Percentiles rank a stretch among this genome's conserved stretches.
These are phyloP conservation scores for Phyllopteryx taeniolatus DNA, from an alignment of 2,113 vertebrate species.

Conservation along the genomic window DNA sequence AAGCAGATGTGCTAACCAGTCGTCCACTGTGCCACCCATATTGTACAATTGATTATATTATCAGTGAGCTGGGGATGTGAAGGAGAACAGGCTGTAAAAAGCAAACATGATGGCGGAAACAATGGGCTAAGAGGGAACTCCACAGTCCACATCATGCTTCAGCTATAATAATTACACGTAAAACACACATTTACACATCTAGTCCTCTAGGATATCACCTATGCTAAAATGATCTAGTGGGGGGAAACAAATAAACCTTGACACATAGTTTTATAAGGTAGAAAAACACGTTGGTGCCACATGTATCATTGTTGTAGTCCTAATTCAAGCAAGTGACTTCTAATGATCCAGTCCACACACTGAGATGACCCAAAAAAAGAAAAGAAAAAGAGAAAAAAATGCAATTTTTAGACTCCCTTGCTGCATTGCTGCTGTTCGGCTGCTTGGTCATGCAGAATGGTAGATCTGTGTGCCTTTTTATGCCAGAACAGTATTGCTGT, in stretches of 20 bases:
- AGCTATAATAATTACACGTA: constrained; percentile 33
- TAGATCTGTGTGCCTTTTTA: too few relatives aligned
- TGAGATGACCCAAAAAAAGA: too few relatives aligned
- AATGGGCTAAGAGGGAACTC: constrained; percentile 35
- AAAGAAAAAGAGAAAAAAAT: too few relatives aligned
- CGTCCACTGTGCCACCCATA: background rate
- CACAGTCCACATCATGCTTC: constrained; percentile 36
- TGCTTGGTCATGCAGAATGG: too few relatives aligned
- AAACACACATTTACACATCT: constrained; percentile 9
- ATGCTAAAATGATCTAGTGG: constrained; percentile 22
- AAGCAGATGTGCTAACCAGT: too few relatives aligned
- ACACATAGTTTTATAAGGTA: background rate
- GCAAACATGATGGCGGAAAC: constrained; percentile 50
- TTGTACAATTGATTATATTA: background rate
- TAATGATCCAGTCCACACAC: too few relatives aligned
- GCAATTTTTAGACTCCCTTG: too few relatives aligned
- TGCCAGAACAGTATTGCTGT: too few relatives aligned
- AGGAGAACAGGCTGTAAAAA: constrained; percentile 30
- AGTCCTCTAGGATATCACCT: constrained; percentile 17
- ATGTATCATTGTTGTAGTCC: background rate
- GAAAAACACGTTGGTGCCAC: constrained; percentile 9
- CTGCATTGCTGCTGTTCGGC: too few relatives aligned
- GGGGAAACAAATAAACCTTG: constrained; percentile 19
- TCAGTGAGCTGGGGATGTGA: constrained; percentile 5
- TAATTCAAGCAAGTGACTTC: too few relatives aligned